Percentiles rank a stretch among this genome's conserved stretches.
Conservation (phyloP, 2,797 vertebrate genomes). For the Martes flavigula region DNA sequence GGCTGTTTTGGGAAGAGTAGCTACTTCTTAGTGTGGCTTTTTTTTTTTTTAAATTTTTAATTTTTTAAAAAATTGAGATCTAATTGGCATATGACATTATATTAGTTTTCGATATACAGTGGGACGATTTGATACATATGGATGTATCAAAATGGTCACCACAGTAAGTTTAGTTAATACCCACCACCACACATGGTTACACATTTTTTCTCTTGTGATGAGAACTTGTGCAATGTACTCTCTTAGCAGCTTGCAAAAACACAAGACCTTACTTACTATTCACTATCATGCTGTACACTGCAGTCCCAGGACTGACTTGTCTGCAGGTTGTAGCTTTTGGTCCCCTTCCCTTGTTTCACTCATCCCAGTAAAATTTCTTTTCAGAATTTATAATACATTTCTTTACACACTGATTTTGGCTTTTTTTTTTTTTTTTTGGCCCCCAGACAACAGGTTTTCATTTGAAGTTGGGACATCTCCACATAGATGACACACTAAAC, state of each 20-base stretch:
- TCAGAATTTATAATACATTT: background rate
- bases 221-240: background rate
- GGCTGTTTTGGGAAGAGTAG: background rate
- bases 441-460: background rate
- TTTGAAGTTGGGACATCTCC: background rate
- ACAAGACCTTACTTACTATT: background rate
- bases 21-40: background rate
- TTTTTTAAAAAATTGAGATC: background rate
- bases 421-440: too few relatives aligned
- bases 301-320: background rate
- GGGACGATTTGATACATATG: background rate
- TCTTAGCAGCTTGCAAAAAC: background rate
- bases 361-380: background rate
- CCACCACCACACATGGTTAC: too few relatives aligned
- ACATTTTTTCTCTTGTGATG: background rate
- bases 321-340: background rate
- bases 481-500: background rate
- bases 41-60: background rate
- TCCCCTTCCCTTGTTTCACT: too few relatives aligned
- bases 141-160: background rate
- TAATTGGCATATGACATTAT: background rate
- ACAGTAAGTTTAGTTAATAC: background rate
- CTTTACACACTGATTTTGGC: background rate
- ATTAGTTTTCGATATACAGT: background rate
- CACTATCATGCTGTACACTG: background rate